Evolutionary conservation across 2,797 vertebrate genomes (phyloP), one percentile per base, ranked within the genome.

Genomic region (Eulemur coronatus): DNA sequence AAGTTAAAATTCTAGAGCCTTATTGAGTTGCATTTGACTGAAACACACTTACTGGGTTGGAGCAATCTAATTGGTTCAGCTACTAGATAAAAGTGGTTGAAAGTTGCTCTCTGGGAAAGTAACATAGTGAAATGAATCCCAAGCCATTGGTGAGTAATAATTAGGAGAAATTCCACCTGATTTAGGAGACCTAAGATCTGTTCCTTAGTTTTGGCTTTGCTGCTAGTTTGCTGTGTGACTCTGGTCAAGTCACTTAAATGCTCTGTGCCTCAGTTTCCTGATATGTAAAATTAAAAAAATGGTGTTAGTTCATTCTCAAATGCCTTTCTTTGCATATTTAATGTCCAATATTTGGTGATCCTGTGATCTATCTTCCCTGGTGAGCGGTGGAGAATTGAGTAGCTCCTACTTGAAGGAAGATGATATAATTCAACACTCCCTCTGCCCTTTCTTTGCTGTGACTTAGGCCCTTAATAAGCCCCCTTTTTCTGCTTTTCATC

Each of bases 401-500:
- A 1, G 48, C 33, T 55, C 55, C 46, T 48, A 2, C 7, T n/a
- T 4, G 22, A 24, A 11, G 33, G 28, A 43, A 84, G 57, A 41
- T 46, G 12, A 35, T 26, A 26, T n/a, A 35, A 33, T 48, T 48
- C 18, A 4, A 0, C 7, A 18, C 9, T 30, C 28, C 3, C 48
- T 15, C 35, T 5, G 48, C 10, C 1, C 38, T 28, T 82, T 14
- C 75, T 41, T 28, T 28, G 14, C 41, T 69, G 59, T 63, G 69
- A 46, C 52, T 46, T 30, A 1, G 48, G 28, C 41, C 10, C 17
- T 28, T 8, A 13, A n/a, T 72, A 59, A 50, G 22, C 6, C 10
- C 41, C 84, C 41, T 35, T 95, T 95, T 20, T 12, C 55, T 35
- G 7, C 52, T 96, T 89, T 94, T 15, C 30, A 90, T 93, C 97